Percentiles rank a stretch among this genome's conserved stretches.
These are phyloP conservation scores for Nephrotoma appendiculata DNA, from an alignment of 2,888 invertebrate species.

Conservation along the genomic window DNA sequence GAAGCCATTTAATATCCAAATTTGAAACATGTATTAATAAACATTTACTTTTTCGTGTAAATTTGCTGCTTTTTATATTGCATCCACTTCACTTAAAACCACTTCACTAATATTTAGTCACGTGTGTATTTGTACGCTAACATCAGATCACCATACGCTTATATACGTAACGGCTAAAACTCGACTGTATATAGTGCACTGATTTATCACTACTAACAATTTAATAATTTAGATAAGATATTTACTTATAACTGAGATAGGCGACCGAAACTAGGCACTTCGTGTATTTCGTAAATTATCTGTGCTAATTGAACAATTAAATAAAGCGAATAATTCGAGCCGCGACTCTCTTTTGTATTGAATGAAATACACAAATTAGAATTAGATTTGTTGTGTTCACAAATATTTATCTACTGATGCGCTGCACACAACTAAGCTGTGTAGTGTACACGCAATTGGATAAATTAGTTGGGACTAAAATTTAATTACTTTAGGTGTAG, in stretches of 20 bases:
- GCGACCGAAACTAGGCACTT: neutral
- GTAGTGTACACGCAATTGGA: neutral
- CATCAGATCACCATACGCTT: no score
- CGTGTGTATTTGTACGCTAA: neutral
- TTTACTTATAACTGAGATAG: neutral
- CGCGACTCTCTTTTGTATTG: neutral
- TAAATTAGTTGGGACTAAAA: neutral
- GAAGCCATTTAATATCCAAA: neutral
- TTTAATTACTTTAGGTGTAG: neutral
- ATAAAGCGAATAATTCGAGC: neutral
- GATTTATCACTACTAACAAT: neutral
- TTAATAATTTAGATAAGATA: neutral
- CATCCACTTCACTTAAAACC: neutral
- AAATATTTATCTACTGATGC: neutral
- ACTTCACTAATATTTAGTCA: neutral
- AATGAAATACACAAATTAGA: neutral
- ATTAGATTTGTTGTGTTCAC: neutral
- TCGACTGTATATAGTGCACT: neutral
- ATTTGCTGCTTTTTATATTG: neutral
- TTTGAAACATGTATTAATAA: no score
- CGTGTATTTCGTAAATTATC: neutral
- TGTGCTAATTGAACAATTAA: neutral
- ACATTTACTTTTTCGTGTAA: neutral
- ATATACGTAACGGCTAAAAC: no score
- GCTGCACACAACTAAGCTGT: neutral